Base-by-base conservation (phyloP, 2,797 vertebrate species). In the Lophotriccus pileatus region DNA sequence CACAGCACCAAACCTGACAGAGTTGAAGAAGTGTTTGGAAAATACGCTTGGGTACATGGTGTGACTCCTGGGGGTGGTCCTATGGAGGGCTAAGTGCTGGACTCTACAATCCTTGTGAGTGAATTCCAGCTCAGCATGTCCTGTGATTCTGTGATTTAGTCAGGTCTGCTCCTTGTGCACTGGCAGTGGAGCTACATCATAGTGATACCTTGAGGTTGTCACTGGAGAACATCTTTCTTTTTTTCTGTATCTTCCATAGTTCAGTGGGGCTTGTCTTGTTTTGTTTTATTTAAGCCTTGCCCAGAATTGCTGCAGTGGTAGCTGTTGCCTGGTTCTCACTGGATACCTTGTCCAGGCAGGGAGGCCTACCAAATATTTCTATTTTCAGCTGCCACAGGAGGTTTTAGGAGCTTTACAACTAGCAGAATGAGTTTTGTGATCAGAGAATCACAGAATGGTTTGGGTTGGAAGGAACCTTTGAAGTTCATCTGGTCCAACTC, bases 221-320 rank as follows among this genome's bases (percentile, higher is more conserved):
- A 6, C 32, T 52, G 23, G 20, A 74, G 22, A 67, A 39, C 34
- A 17, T 52, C 16, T 36, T 6, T 6, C 32, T 32, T 52, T n/a
- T 11, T 11, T 4, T 1, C 17, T 39, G 0, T 17, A 6, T 2
- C 2, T 62, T 50, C 34, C 28, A 32, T 32, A 49, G 37, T 69
- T 88, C 18, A 32, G 6, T 32, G 49, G 8, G 2, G 3, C 23
- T 79, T 86, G 77, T 60, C 37, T 52, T 59, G 24, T 58, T 70
- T 36, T 23, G 9, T 58, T 64, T 66, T 14, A 23, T 66, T 79
- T 91, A 85, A 73, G 43, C 14, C 27, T 67, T 91, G 59, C 24
- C 21, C 59, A 56, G 37, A 58, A 22, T 41, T 89, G 64, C 63
- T 81, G 39, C 30, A 19, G 27, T 64, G 23, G 34, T 60, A 28